Evolutionary conservation across 2,797 vertebrate species (phyloP), one percentile per base, ranked within the genome.

Genomic region (Protosalanx chinensis): DNA sequence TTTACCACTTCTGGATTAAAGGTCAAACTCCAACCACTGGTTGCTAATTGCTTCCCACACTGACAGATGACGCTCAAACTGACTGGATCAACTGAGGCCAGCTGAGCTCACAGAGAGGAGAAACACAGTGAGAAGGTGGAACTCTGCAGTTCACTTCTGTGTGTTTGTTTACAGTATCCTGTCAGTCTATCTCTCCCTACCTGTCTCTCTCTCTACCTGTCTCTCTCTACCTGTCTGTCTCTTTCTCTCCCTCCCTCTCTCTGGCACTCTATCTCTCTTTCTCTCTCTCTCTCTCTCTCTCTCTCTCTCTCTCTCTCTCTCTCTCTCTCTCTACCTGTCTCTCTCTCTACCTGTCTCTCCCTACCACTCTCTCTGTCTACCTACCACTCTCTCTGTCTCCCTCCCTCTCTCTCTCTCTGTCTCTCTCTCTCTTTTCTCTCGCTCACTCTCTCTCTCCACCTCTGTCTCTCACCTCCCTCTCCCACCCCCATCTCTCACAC

Each of bases 1-100:
- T 86, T 88, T 84, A 51, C 70, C 81, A 86, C 83, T 75, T 46
- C 0, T 70, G 80, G 83, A 89, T 90, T 87, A 83, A 72, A 72
- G 76, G 67, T 68, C 80, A 70, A 74, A 72, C 73, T 81, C 80
- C 20, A 72, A 65, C 79, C 69, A 66, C 33, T 27, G 16, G 2
- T 68, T 84, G 80, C 74, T 82, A 87, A 89, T 81, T 84, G 86
- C 79, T 83, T 64, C 81, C 79, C 83, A 84, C 73, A 81, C 68
- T 76, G 75, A 85, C 74, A 81, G 82, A 85, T 81, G 85, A 81
- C 80, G 76, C 32, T 73, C 78, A 83, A 86, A 88, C 81, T 77
- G 80, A 88, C 82, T 77, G 79, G 71, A 68, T 29, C 62, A 70
- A 73, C 67, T 10, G 37, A 70, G 73, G 70, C 70, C 78, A 77